Percentiles rank a stretch among this genome's conserved stretches.
Conservation (phyloP, 2,797 vertebrate genomes). For the Carapus acus region DNA sequence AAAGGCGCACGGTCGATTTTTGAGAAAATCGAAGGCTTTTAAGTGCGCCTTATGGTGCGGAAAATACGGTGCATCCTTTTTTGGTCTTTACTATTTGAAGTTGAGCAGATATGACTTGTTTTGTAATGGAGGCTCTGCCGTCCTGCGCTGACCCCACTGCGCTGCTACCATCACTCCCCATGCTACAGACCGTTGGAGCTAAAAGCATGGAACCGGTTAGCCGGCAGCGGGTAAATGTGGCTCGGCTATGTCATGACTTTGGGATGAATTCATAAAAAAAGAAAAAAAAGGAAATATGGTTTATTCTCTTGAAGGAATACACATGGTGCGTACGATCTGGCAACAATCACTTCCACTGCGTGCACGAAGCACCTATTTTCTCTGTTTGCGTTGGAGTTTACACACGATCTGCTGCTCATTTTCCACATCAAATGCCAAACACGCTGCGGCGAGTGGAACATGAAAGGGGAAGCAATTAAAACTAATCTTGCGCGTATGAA, state of each 20-base stretch:
- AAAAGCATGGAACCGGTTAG: conserved; percentile 56
- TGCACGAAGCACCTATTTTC: conserved; percentile 55
- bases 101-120: conserved; percentile 67
- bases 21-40: too few relatives aligned
- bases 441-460: conserved; percentile 55
- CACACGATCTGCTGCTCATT: conserved; percentile 66
- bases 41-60: too few relatives aligned
- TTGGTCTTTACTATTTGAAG: conserved; percentile 60
- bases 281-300: conserved; percentile 39
- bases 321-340: conserved; percentile 55
- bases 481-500: conserved; percentile 46
- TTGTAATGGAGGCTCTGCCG: conserved; percentile 53
- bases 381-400: conserved; percentile 59
- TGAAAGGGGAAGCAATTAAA: conserved; percentile 62
- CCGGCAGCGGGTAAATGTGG: conserved; percentile 34
- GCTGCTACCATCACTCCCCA: conserved; percentile 37
- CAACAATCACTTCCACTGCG: conserved; percentile 59
- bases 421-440: conserved; percentile 61
- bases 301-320: conserved; percentile 47
- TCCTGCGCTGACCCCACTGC: conserved; percentile 54
- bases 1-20: too few relatives aligned
- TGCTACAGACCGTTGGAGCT: conserved; percentile 34
- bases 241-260: conserved; percentile 42
- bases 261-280: conserved; percentile 47
- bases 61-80: too few relatives aligned